Evolutionary conservation across 1,140 invertebrate genomes (phyloP).

Genomic region (Lepidurus couesii): DNA sequence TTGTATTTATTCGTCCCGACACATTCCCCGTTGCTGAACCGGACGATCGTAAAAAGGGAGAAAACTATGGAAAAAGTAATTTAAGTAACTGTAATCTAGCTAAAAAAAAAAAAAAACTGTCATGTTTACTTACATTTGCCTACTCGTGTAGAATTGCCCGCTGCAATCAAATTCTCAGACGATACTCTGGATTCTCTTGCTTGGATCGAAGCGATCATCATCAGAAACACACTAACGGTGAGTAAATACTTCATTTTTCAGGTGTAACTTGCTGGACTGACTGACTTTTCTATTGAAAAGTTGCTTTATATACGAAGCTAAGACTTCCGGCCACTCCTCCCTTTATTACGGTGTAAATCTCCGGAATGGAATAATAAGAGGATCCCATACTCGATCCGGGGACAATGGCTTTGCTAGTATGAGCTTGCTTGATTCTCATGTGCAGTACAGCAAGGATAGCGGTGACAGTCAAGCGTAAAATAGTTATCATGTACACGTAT

Average conservation of each 20-base stretch:
- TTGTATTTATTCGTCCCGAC: constrained; percentile 30
- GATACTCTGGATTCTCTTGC: not conserved
- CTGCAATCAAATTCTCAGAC: not conserved
- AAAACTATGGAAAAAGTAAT: constrained; percentile 21
- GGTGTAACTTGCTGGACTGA: not conserved
- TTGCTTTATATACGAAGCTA: not conserved
- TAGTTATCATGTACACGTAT: not conserved
- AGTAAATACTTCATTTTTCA: not conserved
- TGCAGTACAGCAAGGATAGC: not conserved
- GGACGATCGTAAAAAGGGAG: constrained; percentile 28
- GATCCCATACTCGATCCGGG: constrained; percentile 12
- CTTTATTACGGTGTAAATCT: not conserved
- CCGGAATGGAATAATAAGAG: not conserved
- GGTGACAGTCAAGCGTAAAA: not conserved
- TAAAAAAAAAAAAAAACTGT: no score
- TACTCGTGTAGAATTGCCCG: not conserved
- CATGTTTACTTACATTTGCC: not conserved
- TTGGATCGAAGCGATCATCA: not conserved
- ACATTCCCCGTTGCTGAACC: constrained; percentile 32
- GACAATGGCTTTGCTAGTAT: not conserved
- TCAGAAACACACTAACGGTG: not conserved
- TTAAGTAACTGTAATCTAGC: not conserved
- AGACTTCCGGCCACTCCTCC: not conserved
- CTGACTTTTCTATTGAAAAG: not conserved
- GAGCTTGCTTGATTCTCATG: no score